phyloP scores from a whole-genome alignment of 1,140 invertebrate genomes.

The Leucophenga varia region DNA sequence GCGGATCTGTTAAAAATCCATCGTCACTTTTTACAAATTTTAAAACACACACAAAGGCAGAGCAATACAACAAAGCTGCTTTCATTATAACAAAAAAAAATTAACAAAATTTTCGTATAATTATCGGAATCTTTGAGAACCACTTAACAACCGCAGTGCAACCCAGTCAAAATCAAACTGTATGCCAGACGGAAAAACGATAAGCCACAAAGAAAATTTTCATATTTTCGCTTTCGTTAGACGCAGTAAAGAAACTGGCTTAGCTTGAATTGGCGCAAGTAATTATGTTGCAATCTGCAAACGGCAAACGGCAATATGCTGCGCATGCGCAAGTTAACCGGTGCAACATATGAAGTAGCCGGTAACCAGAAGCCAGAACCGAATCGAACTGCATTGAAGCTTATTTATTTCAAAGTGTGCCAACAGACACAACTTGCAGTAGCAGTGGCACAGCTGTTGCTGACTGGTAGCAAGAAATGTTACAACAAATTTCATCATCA shows the following conservation, averaged over 20 bases:
- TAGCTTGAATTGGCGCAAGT: slow-evolving; percentile 39
- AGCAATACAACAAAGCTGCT: too few species aligned
- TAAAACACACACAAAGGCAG: slow-evolving; percentile 16
- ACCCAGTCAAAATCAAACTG: slow-evolving; percentile 24
- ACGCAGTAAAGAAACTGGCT: slow-evolving; percentile 26
- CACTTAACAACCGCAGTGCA: slow-evolving; percentile 1
- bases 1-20: slow-evolving; percentile 42
- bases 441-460: not conserved
- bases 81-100: too few species aligned
- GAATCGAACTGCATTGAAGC: slow-evolving; percentile 30
- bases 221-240: slow-evolving; percentile 31
- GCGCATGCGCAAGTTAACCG: slow-evolving; percentile 5
- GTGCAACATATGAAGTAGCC: too few species aligned
- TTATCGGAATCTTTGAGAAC: not conserved
- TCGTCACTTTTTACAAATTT: slow-evolving; percentile 26
- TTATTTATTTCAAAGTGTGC: too few species aligned
- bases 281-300: slow-evolving; percentile 34
- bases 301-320: not conserved
- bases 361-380: slow-evolving; percentile 9
- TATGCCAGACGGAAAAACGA: slow-evolving; percentile 35
- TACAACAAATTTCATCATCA: too few species aligned
- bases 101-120: too few species aligned
- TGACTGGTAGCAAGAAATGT: too few species aligned
- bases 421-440: not conserved
- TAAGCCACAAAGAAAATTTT: slow-evolving; percentile 30